Evolutionary conservation across 2,888 invertebrate genomes (phyloP).

Genomic region (Doris montereyensis): DNA sequence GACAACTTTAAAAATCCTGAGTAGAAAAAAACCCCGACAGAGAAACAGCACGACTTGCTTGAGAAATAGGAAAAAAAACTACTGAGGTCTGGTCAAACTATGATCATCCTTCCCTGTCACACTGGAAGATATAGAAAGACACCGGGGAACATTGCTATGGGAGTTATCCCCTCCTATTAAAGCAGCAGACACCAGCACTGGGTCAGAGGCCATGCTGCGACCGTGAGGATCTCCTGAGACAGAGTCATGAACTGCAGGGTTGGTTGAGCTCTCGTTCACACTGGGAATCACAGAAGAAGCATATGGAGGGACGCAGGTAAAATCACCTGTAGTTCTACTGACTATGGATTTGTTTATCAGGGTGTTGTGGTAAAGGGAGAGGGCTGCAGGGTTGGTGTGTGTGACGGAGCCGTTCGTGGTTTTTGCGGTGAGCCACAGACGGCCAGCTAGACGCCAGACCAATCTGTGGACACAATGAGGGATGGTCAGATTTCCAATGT

Average conservation of each 20-base stretch:
- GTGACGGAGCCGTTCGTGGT: not conserved
- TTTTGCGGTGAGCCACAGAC: not conserved
- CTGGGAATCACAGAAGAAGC: not conserved
- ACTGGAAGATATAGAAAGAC: slow-evolving; percentile 32
- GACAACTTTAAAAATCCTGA: no score
- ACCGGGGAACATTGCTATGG: slow-evolving; percentile 4
- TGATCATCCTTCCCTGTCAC: slow-evolving; percentile 20
- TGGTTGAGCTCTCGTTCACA: slow-evolving; percentile 1
- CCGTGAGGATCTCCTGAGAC: not conserved
- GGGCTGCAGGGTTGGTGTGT: not conserved
- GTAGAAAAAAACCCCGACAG: no score
- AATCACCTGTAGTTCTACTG: slow-evolving; percentile 28
- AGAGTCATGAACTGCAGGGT: not conserved
- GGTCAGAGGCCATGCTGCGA: not conserved
- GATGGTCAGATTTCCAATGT: not conserved
- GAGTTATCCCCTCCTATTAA: not conserved
- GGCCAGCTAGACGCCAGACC: slow-evolving; percentile 50
- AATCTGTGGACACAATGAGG: not conserved
- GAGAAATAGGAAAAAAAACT: no score
- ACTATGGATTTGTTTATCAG: not conserved
- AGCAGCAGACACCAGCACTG: not conserved
- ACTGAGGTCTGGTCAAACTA: slow-evolving; percentile 27
- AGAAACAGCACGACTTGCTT: no score
- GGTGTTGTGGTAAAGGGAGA: not conserved
- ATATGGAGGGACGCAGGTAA: not conserved